Evolutionary conservation across 2,888 invertebrate species (phyloP), one percentile per base, ranked within the genome.

Genomic region (Drosophila anomelani): DNA sequence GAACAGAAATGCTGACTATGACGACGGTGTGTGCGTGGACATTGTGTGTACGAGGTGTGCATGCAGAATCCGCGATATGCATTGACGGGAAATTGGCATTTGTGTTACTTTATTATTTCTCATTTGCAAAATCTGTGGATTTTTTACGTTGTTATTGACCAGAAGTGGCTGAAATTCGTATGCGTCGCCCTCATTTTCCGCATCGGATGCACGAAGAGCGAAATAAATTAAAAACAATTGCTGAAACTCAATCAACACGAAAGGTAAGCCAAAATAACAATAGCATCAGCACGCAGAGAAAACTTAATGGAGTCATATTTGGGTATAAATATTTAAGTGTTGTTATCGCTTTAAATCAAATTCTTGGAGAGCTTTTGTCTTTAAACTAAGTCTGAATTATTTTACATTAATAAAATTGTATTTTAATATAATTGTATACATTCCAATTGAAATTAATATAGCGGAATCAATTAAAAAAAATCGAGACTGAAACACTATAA

Each of bases 1-100:
- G 10, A 51, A 43, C 39, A 41, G 63, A 60, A 51, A 58, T 26
- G 23, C 39, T 23, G n/a, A 29, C 47, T 47, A 17, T 47, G 47
- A 4, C 23, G 20, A 36, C 10, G 20, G 23, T 34, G 43, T 57
- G 51, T 38, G 51, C 69, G 55, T 61, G 68, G 64, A 75, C 61
- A 78, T 79, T 80, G 63, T 70, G 78, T 77, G 74, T 77, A 75
- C 76, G 87, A 56, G 55, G 64, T 63, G 57, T 69, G 76, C 59
- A 72, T 84, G 62, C 71, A 56, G 71, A 75, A 75, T 81, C 63
- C 47, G 46, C 57, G 55, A 63, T 53, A 70, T 86, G 77, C 79
- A 84, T 72, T 76, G 74, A 67, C 83, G 80, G 82, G 88, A 84
- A 85, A 84, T 84, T 85, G 84, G 72, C 74, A 88, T 87, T 88